Evolutionary conservation across 2,113 vertebrate species (phyloP).

Genomic region (Jaculus jaculus): DNA sequence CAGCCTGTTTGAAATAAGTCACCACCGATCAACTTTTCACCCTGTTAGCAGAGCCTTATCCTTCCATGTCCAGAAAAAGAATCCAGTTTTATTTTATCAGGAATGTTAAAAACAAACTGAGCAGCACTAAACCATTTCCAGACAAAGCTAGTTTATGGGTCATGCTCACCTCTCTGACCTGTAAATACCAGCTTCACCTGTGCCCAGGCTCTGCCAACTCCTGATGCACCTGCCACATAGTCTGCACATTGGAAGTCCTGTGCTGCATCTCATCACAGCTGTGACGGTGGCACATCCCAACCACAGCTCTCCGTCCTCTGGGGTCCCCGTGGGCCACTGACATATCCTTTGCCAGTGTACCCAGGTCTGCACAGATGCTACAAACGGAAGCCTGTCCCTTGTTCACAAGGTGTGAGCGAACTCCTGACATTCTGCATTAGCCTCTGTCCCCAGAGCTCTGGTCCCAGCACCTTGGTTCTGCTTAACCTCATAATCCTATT

Average conservation of each 20-base stretch:
- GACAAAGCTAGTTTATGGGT: background rate
- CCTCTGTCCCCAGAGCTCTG: background rate
- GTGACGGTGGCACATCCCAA: background rate
- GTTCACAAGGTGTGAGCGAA: background rate
- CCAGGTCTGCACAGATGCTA: background rate
- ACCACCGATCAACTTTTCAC: background rate
- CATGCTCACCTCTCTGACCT: accelerated
- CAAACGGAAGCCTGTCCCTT: background rate
- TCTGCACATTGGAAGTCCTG: too few relatives aligned
- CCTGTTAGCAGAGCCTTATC: accelerated
- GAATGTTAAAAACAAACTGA: background rate
- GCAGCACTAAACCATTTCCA: background rate
- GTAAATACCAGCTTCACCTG: too few relatives aligned
- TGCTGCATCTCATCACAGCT: background rate
- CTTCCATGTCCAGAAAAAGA: background rate
- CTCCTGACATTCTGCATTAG: background rate
- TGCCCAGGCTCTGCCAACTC: background rate
- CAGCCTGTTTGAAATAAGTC: background rate
- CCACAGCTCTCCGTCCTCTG: background rate
- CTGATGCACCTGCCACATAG: too few relatives aligned
- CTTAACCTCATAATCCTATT: background rate
- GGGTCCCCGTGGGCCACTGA: background rate
- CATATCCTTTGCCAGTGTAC: background rate
- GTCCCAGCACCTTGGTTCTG: background rate
- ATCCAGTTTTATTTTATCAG: background rate